These are phyloP conservation scores for Anguilla marmorata DNA, from an alignment of 2,797 vertebrate species.

Conservation along the genomic window DNA sequence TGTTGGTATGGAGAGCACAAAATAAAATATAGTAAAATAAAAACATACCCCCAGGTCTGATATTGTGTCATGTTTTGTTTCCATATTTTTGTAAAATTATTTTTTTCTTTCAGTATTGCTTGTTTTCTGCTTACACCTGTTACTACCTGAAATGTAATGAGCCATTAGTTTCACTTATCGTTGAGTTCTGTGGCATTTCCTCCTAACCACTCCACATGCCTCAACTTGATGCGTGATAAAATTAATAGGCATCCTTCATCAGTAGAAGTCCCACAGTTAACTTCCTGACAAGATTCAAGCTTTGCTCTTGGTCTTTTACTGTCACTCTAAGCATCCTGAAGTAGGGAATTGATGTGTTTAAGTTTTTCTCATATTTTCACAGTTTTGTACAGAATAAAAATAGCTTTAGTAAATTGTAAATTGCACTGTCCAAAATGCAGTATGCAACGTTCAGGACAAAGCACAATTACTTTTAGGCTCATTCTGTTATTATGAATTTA, in stretches of 20 bases:
- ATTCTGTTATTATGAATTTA: not conserved
- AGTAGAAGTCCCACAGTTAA: not conserved
- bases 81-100: too few relatives aligned
- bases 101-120: not conserved
- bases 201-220: not conserved
- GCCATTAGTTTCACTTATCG: not conserved
- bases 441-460: not conserved
- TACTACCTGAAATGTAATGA: not conserved
- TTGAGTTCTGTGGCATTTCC: not conserved
- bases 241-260: constrained; percentile 6
- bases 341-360: not conserved
- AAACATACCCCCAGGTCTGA: not conserved
- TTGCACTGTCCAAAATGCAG: not conserved
- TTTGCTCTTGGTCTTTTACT: not conserved
- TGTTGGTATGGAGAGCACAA: not conserved
- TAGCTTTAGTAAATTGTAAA: not conserved
- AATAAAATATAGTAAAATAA: not conserved
- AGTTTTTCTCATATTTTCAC: not conserved
- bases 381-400: not conserved
- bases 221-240: not conserved
- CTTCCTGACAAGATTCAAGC: not conserved
- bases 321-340: not conserved
- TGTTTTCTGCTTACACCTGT: not conserved
- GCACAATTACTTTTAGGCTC: not conserved
- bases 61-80: not conserved